phyloP scores from a whole-genome alignment of 1,140 invertebrate species.

The Calliopsis andreniformis region DNA sequence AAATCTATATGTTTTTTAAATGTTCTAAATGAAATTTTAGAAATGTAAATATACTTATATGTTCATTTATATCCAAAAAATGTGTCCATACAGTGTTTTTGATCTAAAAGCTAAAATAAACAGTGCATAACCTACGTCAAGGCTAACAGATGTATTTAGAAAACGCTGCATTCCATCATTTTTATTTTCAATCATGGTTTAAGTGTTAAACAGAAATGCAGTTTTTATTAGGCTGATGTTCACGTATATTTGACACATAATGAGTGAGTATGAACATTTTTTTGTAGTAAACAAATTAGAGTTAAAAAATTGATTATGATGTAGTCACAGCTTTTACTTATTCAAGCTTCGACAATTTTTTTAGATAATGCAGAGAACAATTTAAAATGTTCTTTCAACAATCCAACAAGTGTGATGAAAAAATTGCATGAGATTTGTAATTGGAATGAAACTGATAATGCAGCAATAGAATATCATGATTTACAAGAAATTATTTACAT shows the following conservation, averaged over 20 bases:
- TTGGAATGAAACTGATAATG: slow-evolving; percentile 49
- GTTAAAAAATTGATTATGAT: neutral
- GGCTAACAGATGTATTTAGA: neutral
- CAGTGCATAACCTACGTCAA: slow-evolving; percentile 2
- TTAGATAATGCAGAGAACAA: neutral
- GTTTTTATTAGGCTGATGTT: neutral
- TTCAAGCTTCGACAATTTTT: neutral
- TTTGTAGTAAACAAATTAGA: neutral
- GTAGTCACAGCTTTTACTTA: neutral
- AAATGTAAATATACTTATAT: no score
- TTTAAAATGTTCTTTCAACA: neutral
- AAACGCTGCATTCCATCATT: neutral
- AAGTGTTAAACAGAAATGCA: no score
- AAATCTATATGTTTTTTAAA: no score
- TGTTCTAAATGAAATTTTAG: no score
- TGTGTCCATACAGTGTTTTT: no score
- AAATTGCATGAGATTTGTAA: slow-evolving; percentile 52
- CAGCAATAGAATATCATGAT: slow-evolving; percentile 69
- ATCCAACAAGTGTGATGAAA: neutral
- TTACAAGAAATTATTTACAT: slow-evolving; percentile 55
- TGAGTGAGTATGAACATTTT: neutral
- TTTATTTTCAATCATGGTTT: neutral
- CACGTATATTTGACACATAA: neutral
- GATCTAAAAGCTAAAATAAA: no score
- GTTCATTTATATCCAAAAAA: no score